phyloP scores from a whole-genome alignment of 2,797 vertebrate genomes.

The Catharus ustulatus region DNA sequence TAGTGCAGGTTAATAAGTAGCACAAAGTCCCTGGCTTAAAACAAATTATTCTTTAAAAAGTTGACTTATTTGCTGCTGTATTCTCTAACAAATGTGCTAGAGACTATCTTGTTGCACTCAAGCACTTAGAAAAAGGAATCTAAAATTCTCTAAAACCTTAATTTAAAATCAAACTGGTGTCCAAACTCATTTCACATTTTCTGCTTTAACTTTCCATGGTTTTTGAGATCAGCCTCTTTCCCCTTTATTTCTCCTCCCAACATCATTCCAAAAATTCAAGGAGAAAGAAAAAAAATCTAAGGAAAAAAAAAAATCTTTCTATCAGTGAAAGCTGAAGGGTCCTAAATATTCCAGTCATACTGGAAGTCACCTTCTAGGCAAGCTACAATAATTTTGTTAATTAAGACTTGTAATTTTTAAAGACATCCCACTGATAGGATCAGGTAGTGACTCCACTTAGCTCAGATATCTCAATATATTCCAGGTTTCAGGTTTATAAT shows the following conservation, averaged over 20 bases:
- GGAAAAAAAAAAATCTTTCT: background rate
- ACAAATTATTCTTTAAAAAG: background rate
- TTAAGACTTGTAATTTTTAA: background rate
- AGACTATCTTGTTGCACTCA: background rate
- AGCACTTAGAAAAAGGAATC: background rate
- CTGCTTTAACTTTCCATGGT: background rate
- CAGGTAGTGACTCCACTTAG: background rate
- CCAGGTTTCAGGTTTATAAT: background rate
- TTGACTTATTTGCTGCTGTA: background rate
- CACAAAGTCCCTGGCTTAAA: background rate
- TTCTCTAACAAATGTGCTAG: background rate
- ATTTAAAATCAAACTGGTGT: background rate
- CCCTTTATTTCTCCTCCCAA: background rate
- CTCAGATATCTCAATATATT: conserved; percentile 1
- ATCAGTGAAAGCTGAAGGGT: background rate
- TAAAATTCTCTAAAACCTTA: background rate
- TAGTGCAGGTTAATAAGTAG: background rate
- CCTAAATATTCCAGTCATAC: background rate
- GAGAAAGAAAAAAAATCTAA: background rate
- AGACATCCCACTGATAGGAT: background rate
- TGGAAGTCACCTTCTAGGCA: background rate
- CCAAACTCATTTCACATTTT: background rate
- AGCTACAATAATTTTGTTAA: background rate
- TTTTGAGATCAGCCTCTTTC: background rate
- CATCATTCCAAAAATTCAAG: background rate